These are phyloP conservation scores for Artemia sinica DNA, from an alignment of 2,888 invertebrate genomes.

Conservation along the genomic window DNA sequence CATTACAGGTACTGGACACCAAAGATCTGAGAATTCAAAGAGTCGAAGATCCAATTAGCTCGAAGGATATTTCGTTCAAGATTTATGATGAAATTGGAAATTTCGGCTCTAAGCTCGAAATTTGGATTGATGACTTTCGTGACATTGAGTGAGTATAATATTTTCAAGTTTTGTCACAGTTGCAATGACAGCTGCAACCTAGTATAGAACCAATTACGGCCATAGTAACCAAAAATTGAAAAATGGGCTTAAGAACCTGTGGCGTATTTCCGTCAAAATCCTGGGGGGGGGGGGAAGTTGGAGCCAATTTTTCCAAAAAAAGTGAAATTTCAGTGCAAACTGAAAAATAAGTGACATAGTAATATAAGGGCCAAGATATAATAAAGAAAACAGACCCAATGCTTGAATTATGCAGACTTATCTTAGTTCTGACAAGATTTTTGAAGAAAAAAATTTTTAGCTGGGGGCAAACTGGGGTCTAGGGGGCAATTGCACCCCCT, in stretches of 20 bases:
- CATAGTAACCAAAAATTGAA: not conserved
- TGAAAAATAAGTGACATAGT: not conserved
- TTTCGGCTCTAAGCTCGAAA: slow-evolving; percentile 57
- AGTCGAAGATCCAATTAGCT: slow-evolving; percentile 39
- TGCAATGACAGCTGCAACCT: too few relatives aligned
- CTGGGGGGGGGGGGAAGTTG: not conserved
- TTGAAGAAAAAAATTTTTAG: too few relatives aligned
- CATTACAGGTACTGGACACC: slow-evolving; percentile 51
- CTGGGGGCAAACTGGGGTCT: too few relatives aligned
- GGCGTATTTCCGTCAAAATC: too few relatives aligned
- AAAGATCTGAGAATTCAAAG: slow-evolving; percentile 47
- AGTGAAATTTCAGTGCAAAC: too few relatives aligned
- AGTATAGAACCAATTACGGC: too few relatives aligned
- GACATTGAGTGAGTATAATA: slow-evolving; percentile 9
- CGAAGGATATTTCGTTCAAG: slow-evolving; percentile 40
- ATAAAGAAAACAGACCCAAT: too few relatives aligned
- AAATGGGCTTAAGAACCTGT: too few relatives aligned
- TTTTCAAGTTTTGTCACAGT: slow-evolving; percentile 9
- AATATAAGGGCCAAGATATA: not conserved
- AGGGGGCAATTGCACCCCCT: too few relatives aligned
- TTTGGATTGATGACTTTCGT: slow-evolving; percentile 42
- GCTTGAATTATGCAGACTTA: too few relatives aligned
- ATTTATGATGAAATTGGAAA: slow-evolving; percentile 44
- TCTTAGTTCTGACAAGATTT: too few relatives aligned
- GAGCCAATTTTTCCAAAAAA: not conserved